Evolutionary conservation across 2,113 vertebrate species (phyloP), one percentile per base, ranked within the genome.

Genomic region (Struthio camelus): DNA sequence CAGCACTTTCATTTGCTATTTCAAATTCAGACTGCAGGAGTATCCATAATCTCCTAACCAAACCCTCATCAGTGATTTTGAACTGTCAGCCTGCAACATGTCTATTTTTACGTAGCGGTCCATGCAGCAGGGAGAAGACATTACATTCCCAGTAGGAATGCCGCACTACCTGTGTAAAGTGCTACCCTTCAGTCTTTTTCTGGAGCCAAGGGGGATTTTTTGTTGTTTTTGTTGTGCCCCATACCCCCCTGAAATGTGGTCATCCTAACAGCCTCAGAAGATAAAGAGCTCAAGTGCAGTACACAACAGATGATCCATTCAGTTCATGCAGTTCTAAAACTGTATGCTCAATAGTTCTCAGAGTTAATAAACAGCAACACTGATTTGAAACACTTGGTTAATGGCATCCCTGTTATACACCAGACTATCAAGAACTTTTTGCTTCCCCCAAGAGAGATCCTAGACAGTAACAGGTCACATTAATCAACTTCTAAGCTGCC

Each of bases 11-110:
- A 50, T 94, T 85, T 94, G 92, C 85, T 91, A 17, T 92, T 94
- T 96, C 92, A 85, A 87, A 90, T 93, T 92, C 73, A 76, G 78
- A 32, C 85, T 87, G 73, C 48, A 90, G 83, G 84, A 73, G 76
- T 83, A 70, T 75, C 90, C 42, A 4, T 92, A 84, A 95, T 93
- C 90, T 96, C 69, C 92, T 92, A 91, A 94, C 92, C 88, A 90
- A 88, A 92, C 86, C 71, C 72, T 95, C 93, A 97, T 95, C 76
- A 72, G 72, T 94, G 94, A 94, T 94, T 96, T 91, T 85, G 70
- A 85, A 70, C 81, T 89, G 76, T 73, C 85, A 79, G 72, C 42
- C 72, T 92, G 83, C 76, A 93, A 93, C 83, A 81, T 84, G 77
- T 92, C 88, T 95, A 20, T 90, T 96, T 97, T 95, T 77, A 78